These are phyloP conservation scores for Pediacus dermestoides DNA, from an alignment of 2,888 invertebrate genomes.

Conservation along the genomic window DNA sequence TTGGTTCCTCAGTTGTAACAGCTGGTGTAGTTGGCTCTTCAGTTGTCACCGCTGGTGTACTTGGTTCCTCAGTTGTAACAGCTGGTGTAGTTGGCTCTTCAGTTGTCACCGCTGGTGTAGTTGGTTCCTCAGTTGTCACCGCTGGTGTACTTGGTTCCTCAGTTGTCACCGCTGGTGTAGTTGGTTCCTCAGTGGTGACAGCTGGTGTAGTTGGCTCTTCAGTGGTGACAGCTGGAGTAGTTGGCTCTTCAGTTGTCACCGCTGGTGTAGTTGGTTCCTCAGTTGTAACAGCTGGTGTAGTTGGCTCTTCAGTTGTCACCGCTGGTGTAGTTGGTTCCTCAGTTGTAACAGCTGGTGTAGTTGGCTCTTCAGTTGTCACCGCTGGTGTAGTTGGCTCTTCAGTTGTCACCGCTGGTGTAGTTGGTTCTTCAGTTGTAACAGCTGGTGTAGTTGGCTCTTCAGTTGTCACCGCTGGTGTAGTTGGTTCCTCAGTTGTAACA, in stretches of 20 bases:
- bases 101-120: conserved; percentile 30
- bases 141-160: background rate
- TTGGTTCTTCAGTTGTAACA: conserved; percentile 37
- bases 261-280: conserved; percentile 43
- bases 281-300: conserved; percentile 1
- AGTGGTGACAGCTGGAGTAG: conserved; percentile 1
- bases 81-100: conserved; percentile 11
- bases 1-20: conserved; percentile 16
- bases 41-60: conserved; percentile 4
- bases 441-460: background rate
- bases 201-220: conserved; percentile 7
- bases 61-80: conserved; percentile 6
- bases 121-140: conserved; percentile 37
- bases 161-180: conserved; percentile 16
- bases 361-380: conserved; percentile 6
- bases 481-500: conserved; percentile 1
- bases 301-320: conserved; percentile 16
- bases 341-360: conserved; percentile 7
- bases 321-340: background rate
- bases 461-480: conserved; percentile 16
- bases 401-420: conserved; percentile 30
- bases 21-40: background rate
- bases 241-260: conserved; percentile 26
- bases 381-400: conserved; percentile 11
- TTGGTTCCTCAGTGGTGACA: background rate